Base-by-base conservation (phyloP, 2,888 invertebrate species). In the Meiosimyza platycephala region DNA sequence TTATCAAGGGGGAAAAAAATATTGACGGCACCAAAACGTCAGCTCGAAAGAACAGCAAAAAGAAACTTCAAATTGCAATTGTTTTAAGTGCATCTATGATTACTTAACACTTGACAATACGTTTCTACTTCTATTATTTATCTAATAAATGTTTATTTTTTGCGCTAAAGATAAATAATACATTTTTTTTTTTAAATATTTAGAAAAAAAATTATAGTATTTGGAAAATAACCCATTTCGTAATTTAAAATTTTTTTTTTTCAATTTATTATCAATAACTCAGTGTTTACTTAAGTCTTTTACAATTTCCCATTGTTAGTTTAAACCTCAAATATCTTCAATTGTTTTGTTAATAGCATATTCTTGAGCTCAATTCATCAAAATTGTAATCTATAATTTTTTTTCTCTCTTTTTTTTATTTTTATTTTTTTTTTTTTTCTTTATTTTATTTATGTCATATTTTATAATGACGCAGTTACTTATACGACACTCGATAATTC, bases 401-500 rank as follows among this genome's bases (percentile, higher is more conserved):
- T n/a, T n/a, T n/a, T n/a, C n/a, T n/a, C n/a, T n/a, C 55, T 16
- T 67, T 55, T 15, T 28, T n/a, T n/a, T n/a, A n/a, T n/a, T n/a
- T 40, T 40, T 67, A n/a, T 55, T 33, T 13, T 28, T 55, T 54
- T 40, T 22, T 55, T 16, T 15, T 55, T 55, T 16, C 55, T 55
- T 15, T 33, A n/a, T 40, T 67, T 28, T 54, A 6, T 15, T 54
- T 48, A 51, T 65, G 22, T 65, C 52, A 65, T 65, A 65, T 65
- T 51, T 65, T 50, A 54, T 18, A 64, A 64, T 50, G 51, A 64
- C 64, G 64, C 64, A 64, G 51, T 64, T 64, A 50, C 64, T 28
- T 28, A 47, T 47, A 1, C 16, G 80, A 82, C 82, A 81, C 81
- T 81, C 79, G 79, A 82, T 79, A 81, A 79, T 76, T 81, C 79